Evolutionary conservation across 2,888 invertebrate genomes (phyloP), one percentile per base, ranked within the genome.

Genomic region (Alloscopus bannaensis): DNA sequence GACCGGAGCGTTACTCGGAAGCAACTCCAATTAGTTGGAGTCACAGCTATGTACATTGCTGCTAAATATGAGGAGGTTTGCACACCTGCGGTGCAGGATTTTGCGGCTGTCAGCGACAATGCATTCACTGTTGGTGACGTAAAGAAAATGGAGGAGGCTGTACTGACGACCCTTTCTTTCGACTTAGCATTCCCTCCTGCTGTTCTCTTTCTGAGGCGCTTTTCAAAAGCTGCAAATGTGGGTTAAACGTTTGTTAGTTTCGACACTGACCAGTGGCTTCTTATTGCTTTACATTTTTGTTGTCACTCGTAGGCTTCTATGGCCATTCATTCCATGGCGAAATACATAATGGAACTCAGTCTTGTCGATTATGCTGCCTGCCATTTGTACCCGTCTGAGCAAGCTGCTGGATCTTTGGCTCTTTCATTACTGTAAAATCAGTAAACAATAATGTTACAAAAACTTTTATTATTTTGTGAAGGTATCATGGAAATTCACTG

Each of bases 61-160:
- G 92, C 94, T 87, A 99, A 99, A 88, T 98, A 96, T 87, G 98
- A 99, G 89, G 99, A 99, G 90, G 93, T 97, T 87, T 96, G 93
- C 87, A 91, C 94, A 0, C 97, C 98, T 0, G 94, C 95, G 55
- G 91, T 97, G 24, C 90, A 89, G 4, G 98, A 99, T 89, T 97
- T 97, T 89, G 94, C 95, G 16, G 96, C 94, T 88, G 94, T 98
- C 70, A 95, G 97, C 11, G 97, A 97, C 89, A 92, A 94, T 87
- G 93, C 96, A 0, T 98, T 95, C 88, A 91, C 91, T 2, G 93
- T 93, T 86, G 87, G 90, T 1, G 94, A 98, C 86, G 92, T 98
- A 45, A 90, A 94, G 57, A 90, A 91, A 81, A 97, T 96, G 92
- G 98, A 99, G 89, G 89, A 91, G 80, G 90, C 92, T 13, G 95